These are phyloP conservation scores for Lepisosteus oculatus DNA, from an alignment of 2,113 vertebrate species.

Conservation along the genomic window DNA sequence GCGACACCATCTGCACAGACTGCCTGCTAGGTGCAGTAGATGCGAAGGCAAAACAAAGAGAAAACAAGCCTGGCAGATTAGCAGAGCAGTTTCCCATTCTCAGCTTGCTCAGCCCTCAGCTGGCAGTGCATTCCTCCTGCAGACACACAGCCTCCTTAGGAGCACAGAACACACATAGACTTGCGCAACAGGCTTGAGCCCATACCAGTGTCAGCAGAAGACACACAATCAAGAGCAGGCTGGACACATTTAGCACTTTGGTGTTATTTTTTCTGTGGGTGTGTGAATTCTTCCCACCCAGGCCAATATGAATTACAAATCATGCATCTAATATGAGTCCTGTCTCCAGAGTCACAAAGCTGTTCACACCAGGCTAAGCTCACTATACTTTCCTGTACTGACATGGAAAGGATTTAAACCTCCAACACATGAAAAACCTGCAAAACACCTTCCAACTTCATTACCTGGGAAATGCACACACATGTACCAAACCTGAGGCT, in stretches of 20 bases:
- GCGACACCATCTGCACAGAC: constrained; percentile 33
- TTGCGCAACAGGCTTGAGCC: background rate
- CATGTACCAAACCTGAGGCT: too few relatives aligned
- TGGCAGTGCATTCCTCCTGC: constrained; percentile 1
- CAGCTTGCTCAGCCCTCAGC: background rate
- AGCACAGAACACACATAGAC: constrained; percentile 16
- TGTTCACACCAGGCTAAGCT: too few relatives aligned
- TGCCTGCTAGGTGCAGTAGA: background rate
- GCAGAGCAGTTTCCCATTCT: background rate
- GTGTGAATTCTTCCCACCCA: background rate
- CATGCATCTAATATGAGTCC: too few relatives aligned
- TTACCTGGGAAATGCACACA: too few relatives aligned
- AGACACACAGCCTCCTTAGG: constrained; percentile 10
- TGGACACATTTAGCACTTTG: background rate
- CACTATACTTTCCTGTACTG: too few relatives aligned
- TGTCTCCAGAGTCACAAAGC: too few relatives aligned
- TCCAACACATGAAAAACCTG: too few relatives aligned
- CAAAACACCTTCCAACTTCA: too few relatives aligned
- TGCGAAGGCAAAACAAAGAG: constrained; percentile 14
- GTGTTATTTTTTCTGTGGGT: background rate
- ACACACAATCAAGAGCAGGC: background rate
- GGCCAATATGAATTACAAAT: too few relatives aligned
- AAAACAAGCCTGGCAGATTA: constrained; percentile 19
- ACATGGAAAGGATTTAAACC: too few relatives aligned
- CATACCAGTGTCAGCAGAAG: background rate